phyloP scores from a whole-genome alignment of 2,888 invertebrate species.

The Melieria omissa region DNA sequence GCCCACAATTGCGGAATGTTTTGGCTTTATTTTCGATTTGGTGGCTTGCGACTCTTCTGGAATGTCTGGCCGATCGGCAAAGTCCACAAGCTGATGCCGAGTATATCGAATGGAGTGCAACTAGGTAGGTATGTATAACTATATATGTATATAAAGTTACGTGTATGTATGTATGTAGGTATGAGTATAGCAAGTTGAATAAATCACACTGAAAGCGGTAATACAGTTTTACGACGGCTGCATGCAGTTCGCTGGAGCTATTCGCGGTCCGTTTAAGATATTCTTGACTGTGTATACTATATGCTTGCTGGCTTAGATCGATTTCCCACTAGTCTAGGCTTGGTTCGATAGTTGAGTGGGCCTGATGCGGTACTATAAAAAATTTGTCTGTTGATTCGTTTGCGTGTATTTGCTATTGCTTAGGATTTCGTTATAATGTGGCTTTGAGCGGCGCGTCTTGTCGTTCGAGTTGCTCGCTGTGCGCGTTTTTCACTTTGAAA shows the following conservation, averaged over 20 bases:
- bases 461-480: background rate
- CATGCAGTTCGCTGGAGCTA: background rate
- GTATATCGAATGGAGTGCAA: background rate
- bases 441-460: background rate
- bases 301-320: background rate
- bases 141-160: constrained; percentile 29
- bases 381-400: constrained; percentile 29
- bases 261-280: too few relatives aligned
- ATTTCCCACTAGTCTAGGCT: background rate
- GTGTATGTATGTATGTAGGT: constrained; percentile 14
- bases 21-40: constrained; percentile 2
- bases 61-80: constrained; percentile 15
- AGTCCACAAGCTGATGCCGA: too few relatives aligned
- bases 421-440: background rate
- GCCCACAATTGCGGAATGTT: background rate
- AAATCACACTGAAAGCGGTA: constrained; percentile 28
- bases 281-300: background rate
- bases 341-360: background rate
- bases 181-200: constrained; percentile 2
- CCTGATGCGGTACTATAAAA: background rate
- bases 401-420: background rate
- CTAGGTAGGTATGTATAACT: constrained; percentile 26
- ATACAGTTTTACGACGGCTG: background rate
- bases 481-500: background rate
- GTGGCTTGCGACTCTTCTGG: background rate